These are phyloP conservation scores for Brachyptera risi DNA, from an alignment of 2,888 invertebrate genomes.

Conservation along the genomic window DNA sequence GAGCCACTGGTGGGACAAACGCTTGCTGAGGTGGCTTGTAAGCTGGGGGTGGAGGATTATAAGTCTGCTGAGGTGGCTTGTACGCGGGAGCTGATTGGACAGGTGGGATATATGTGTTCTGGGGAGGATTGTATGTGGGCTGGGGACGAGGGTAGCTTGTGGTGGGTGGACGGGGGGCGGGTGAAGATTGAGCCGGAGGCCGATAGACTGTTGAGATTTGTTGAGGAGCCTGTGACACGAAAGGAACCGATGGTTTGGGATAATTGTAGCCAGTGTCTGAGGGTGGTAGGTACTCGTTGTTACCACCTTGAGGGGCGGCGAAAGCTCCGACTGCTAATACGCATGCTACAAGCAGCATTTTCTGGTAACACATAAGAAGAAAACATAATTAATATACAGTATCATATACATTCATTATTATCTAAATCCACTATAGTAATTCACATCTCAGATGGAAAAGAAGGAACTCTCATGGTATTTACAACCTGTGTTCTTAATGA, in stretches of 20 bases:
- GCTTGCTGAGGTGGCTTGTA: constrained; percentile 37
- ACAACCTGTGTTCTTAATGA: too few species aligned
- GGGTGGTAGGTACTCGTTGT: constrained; percentile 70
- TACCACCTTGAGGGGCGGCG: constrained; percentile 55
- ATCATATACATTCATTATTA: too few species aligned
- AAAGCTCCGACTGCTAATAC: constrained; percentile 48
- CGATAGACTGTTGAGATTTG: constrained; percentile 33
- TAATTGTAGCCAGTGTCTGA: constrained; percentile 71
- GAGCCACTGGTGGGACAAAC: constrained; percentile 46
- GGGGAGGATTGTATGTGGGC: constrained; percentile 29
- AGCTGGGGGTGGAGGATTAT: constrained; percentile 42
- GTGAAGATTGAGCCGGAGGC: constrained; percentile 35
- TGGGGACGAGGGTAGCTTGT: constrained; percentile 31
- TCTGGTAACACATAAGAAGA: too few species aligned
- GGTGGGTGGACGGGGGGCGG: constrained; percentile 32
- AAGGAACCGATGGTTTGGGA: constrained; percentile 60
- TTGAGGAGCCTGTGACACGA: constrained; percentile 46
- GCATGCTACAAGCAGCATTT: background rate
- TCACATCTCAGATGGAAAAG: too few species aligned
- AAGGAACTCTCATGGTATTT: too few species aligned
- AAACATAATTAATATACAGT: too few species aligned
- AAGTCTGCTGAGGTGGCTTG: constrained; percentile 41
- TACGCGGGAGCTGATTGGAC: constrained; percentile 25
- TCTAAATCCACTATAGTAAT: too few species aligned
- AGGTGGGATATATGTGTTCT: constrained; percentile 28